Percentiles rank a stretch among this genome's conserved stretches.
Evolutionary conservation across 2,797 vertebrate species (phyloP).

Genomic region (Capromys pilorides): DNA sequence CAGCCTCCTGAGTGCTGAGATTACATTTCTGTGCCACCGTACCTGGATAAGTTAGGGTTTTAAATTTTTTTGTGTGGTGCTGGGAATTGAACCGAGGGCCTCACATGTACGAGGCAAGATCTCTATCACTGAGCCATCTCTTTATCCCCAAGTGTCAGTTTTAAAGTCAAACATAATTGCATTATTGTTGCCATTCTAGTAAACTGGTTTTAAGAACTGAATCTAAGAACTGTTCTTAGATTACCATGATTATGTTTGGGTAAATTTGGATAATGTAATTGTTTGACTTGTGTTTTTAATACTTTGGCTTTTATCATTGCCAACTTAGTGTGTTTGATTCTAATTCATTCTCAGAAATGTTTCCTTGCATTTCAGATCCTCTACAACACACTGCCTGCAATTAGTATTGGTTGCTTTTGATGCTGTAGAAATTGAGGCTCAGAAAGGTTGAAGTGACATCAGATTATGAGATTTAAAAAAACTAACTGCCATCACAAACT

Average conservation of each 20-base stretch:
- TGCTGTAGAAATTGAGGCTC: constrained; percentile 36
- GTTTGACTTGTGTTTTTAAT: neutral
- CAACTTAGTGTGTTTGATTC: neutral
- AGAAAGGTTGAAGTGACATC: constrained; percentile 20
- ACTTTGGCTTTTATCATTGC: constrained; percentile 48
- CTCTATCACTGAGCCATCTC: neutral
- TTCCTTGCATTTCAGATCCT: constrained; percentile 19
- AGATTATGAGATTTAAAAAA: neutral
- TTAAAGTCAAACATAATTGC: constrained; percentile 26
- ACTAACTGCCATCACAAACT: neutral
- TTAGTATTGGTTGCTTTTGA: constrained; percentile 11
- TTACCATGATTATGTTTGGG: constrained; percentile 38
- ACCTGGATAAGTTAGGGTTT: neutral
- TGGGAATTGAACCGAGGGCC: neutral
- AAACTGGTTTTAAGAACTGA: too few relatives aligned
- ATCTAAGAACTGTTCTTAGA: neutral
- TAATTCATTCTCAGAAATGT: constrained; percentile 26
- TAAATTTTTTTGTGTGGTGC: neutral
- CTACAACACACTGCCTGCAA: neutral
- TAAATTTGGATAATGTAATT: constrained; percentile 17
- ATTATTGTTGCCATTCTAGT: neutral
- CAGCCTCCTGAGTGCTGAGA: neutral
- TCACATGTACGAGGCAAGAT: neutral
- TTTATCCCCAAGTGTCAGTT: neutral
- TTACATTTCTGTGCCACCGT: neutral